These are phyloP conservation scores for Toxonevra muliebris DNA, from an alignment of 2,888 invertebrate genomes.

Conservation along the genomic window DNA sequence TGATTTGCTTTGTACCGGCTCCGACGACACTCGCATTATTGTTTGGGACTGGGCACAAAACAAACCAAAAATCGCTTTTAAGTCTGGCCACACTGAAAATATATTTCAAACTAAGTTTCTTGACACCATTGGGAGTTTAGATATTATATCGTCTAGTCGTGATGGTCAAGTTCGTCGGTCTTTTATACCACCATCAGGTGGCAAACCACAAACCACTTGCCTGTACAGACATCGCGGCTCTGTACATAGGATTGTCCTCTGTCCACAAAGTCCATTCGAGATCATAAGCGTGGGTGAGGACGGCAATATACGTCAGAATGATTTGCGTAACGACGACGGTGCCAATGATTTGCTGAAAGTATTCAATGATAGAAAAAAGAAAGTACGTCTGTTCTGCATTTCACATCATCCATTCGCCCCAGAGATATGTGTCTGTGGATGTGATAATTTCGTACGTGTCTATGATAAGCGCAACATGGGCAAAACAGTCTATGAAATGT, in stretches of 20 bases:
- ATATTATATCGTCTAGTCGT: conserved; percentile 87
- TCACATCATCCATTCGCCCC: conserved; percentile 82
- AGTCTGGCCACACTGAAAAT: conserved; percentile 86
- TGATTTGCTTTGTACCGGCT: conserved; percentile 84
- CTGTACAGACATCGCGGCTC: conserved; percentile 78
- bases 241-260: conserved; percentile 85
- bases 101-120: conserved; percentile 93
- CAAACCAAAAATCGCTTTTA: conserved; percentile 72
- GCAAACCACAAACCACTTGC: conserved; percentile 63
- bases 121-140: conserved; percentile 74
- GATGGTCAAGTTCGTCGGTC: conserved; percentile 84
- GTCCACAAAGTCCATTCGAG: conserved; percentile 78
- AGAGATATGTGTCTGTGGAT: conserved; percentile 86
- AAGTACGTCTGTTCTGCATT: conserved; percentile 87
- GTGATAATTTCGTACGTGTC: conserved; percentile 79
- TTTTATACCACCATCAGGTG: conserved; percentile 69
- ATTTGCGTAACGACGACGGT: conserved; percentile 72
- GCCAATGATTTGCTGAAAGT: conserved; percentile 70
- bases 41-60: conserved; percentile 92
- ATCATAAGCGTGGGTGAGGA: conserved; percentile 91
- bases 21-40: conserved; percentile 86
- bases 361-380: conserved; percentile 62
- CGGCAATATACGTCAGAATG: conserved; percentile 81
- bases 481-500: conserved; percentile 70
- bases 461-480: conserved; percentile 75